Percentiles rank a stretch among this genome's conserved stretches.
Evolutionary conservation across 92 coral and sea anemone genomes (phyloP).

Genomic region (Paragorgia papillata): DNA sequence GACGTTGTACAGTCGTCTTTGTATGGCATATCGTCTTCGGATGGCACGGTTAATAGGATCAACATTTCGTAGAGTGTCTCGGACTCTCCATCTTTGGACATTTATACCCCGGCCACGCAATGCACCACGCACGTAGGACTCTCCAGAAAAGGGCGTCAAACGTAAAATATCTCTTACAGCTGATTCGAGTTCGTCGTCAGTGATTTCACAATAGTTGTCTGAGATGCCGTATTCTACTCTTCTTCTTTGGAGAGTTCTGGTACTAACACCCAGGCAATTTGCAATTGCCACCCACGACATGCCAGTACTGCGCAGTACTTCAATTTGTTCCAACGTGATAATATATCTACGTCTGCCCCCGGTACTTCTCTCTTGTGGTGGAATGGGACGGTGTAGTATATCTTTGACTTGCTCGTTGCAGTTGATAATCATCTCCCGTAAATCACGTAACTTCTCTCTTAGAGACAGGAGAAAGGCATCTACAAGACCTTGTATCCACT

Average conservation of each 20-base stretch:
- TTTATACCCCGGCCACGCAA: slow-evolving; percentile 34
- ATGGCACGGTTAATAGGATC: slow-evolving; percentile 53
- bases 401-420: slow-evolving; percentile 2
- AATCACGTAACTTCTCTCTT: background rate
- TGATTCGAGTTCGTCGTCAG: slow-evolving; percentile 13
- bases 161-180: slow-evolving; percentile 25
- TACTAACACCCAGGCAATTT: slow-evolving; percentile 36
- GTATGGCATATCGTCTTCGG: slow-evolving; percentile 31
- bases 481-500: no score
- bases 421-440: slow-evolving; percentile 27
- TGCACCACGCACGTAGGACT: slow-evolving; percentile 50
- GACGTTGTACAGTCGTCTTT: slow-evolving; percentile 35
- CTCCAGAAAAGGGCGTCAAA: slow-evolving; percentile 54
- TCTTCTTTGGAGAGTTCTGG: slow-evolving; percentile 49
- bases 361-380: slow-evolving; percentile 42
- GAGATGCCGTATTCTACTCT: slow-evolving; percentile 41
- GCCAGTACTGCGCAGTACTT: slow-evolving; percentile 50
- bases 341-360: slow-evolving; percentile 52
- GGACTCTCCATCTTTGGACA: slow-evolving; percentile 44
- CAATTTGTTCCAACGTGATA: slow-evolving; percentile 47
- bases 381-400: no score
- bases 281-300: slow-evolving; percentile 51
- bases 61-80: slow-evolving; percentile 32
- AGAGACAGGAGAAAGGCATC: background rate
- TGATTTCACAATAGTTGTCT: slow-evolving; percentile 27